These are phyloP conservation scores for Regulus satrapa DNA, from an alignment of 2,113 vertebrate genomes.

Conservation along the genomic window DNA sequence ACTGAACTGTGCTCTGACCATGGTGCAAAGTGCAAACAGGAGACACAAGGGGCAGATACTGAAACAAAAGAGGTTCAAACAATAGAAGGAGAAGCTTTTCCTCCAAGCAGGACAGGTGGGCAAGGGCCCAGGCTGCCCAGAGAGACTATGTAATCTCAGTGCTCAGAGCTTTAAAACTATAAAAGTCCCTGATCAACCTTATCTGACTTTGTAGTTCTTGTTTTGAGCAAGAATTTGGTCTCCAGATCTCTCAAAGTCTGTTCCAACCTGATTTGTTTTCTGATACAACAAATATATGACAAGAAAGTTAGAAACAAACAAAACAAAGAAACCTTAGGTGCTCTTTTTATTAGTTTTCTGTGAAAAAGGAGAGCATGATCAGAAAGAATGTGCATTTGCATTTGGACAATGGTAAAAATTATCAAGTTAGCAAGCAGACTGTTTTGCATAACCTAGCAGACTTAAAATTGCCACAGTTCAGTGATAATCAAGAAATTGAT, in stretches of 20 bases:
- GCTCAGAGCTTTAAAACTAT: background rate
- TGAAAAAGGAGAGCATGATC: accelerated
- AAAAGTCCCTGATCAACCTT: background rate
- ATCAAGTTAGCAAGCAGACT: background rate
- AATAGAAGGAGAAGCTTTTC: background rate
- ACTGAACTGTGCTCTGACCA: background rate
- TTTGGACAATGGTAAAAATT: background rate
- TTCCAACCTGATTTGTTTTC: background rate
- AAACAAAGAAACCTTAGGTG: background rate
- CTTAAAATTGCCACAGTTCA: background rate
- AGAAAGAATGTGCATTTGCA: background rate
- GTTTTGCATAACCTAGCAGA: background rate
- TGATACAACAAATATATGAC: background rate
- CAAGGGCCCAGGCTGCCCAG: background rate
- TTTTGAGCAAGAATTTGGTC: background rate
- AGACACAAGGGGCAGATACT: background rate
- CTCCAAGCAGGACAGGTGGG: background rate
- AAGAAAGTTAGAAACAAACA: background rate
- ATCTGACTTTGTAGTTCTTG: accelerated
- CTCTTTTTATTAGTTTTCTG: background rate
- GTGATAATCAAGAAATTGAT: background rate
- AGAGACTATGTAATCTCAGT: background rate
- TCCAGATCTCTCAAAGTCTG: background rate
- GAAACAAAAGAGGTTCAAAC: background rate
- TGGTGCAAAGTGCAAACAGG: background rate